Conservation (phyloP, 2,888 invertebrate species). For the Campoplex capitator region DNA sequence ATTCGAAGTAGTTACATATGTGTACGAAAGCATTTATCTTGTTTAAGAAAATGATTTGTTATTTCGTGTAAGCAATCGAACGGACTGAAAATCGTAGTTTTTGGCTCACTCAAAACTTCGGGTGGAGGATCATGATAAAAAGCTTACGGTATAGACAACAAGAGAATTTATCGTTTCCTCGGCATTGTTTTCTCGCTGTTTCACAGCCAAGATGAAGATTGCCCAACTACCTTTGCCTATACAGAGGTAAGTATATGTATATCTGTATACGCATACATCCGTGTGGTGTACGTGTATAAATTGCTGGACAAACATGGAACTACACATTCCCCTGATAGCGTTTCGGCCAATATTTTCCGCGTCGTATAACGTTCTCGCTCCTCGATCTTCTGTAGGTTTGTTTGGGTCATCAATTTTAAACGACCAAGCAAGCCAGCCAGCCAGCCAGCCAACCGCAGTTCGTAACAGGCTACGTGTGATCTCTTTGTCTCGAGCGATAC, state of each 20-base stretch:
- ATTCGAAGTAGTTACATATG: not conserved
- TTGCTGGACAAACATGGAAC: constrained; percentile 31
- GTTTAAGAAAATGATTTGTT: constrained; percentile 20
- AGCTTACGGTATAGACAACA: constrained; percentile 6
- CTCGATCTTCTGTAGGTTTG: constrained; percentile 42
- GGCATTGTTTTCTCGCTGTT: constrained; percentile 64
- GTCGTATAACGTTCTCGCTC: constrained; percentile 56
- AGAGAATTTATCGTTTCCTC: constrained; percentile 63
- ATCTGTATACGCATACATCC: not conserved
- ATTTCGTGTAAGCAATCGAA: not conserved
- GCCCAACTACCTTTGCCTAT: not conserved
- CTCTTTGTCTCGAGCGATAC: constrained; percentile 15
- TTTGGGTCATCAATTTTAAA: constrained; percentile 65
- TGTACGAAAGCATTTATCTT: not conserved
- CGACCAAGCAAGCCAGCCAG: constrained; percentile 27
- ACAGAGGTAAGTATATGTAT: not conserved
- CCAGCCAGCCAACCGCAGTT: constrained; percentile 31
- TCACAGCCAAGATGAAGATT: constrained; percentile 57
- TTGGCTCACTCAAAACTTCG: constrained; percentile 35
- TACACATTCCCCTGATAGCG: constrained; percentile 57
- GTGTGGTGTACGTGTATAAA: not conserved
- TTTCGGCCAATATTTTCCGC: constrained; percentile 62
- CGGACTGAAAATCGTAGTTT: constrained; percentile 25
- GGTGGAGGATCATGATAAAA: constrained; percentile 7
- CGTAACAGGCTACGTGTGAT: constrained; percentile 35